Evolutionary conservation across 2,888 invertebrate genomes (phyloP).

Genomic region (Tinea trinotella): DNA sequence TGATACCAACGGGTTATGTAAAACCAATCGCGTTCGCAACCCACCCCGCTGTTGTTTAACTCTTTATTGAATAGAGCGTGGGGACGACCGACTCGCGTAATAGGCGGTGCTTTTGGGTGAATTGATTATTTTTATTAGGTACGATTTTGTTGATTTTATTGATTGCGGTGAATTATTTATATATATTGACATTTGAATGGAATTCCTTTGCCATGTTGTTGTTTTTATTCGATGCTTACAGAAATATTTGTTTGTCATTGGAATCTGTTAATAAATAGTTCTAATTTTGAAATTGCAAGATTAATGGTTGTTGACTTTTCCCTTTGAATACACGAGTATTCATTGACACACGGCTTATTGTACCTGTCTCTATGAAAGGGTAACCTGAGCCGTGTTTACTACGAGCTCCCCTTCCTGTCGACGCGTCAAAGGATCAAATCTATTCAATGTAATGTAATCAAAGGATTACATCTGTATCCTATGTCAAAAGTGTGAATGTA

Average conservation of each 20-base stretch:
- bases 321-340: slow-evolving; percentile 4
- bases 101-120: slow-evolving; percentile 18
- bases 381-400: slow-evolving; percentile 20
- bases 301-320: slow-evolving; percentile 11
- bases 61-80: slow-evolving; percentile 33
- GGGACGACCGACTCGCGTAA: slow-evolving; percentile 23
- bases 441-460: slow-evolving; percentile 37
- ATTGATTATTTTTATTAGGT: slow-evolving; percentile 24
- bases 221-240: not conserved
- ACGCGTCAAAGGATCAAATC: slow-evolving; percentile 33
- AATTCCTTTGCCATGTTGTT: not conserved
- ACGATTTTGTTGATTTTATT: slow-evolving; percentile 15
- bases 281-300: not conserved
- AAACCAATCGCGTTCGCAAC: slow-evolving; percentile 37
- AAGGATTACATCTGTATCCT: slow-evolving; percentile 3
- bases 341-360: slow-evolving; percentile 1
- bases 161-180: slow-evolving; percentile 4
- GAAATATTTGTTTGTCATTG: not conserved
- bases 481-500: slow-evolving; percentile 12
- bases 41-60: slow-evolving; percentile 32
- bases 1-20: slow-evolving; percentile 37
- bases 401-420: slow-evolving; percentile 15
- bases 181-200: slow-evolving; percentile 2
- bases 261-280: too few species aligned
- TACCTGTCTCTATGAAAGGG: slow-evolving; percentile 6